Conservation (phyloP, 2,797 vertebrate species). For the Naso thynnoides region DNA sequence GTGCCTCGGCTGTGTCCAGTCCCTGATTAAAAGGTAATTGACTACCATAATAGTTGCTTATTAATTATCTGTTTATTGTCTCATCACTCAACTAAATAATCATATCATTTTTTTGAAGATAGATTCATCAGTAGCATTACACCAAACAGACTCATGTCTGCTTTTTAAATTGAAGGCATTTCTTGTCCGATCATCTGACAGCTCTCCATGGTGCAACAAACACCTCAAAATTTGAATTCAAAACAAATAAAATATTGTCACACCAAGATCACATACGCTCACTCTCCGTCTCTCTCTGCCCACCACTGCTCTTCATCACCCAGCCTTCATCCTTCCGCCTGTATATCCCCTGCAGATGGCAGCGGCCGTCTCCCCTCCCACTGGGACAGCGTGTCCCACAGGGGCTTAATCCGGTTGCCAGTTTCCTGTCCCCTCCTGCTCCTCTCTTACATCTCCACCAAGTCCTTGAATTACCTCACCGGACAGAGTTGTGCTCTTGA, state of each 20-base stretch:
- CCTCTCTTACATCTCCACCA: slow-evolving; percentile 49
- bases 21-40: too few relatives aligned
- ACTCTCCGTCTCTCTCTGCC: slow-evolving; percentile 2
- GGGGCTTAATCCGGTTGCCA: slow-evolving; percentile 66
- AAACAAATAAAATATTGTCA: not conserved
- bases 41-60: too few relatives aligned
- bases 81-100: too few relatives aligned
- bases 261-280: not conserved
- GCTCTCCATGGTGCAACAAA: not conserved
- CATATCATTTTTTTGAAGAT: too few relatives aligned
- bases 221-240: not conserved
- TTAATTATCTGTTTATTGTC: too few relatives aligned
- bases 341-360: slow-evolving; percentile 65
- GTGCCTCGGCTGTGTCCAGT: too few relatives aligned
- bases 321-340: slow-evolving; percentile 50
- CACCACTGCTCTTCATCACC: slow-evolving; percentile 24
- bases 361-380: slow-evolving; percentile 49
- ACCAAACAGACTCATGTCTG: too few relatives aligned
- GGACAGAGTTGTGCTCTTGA: slow-evolving; percentile 46
- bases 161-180: not conserved
- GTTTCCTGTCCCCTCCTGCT: slow-evolving; percentile 66
- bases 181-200: not conserved
- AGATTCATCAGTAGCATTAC: too few relatives aligned
- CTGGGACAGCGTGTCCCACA: slow-evolving; percentile 65
- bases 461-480: slow-evolving; percentile 64